phyloP scores from a whole-genome alignment of 2,888 invertebrate genomes.

The Lasioglossum vierecki region DNA sequence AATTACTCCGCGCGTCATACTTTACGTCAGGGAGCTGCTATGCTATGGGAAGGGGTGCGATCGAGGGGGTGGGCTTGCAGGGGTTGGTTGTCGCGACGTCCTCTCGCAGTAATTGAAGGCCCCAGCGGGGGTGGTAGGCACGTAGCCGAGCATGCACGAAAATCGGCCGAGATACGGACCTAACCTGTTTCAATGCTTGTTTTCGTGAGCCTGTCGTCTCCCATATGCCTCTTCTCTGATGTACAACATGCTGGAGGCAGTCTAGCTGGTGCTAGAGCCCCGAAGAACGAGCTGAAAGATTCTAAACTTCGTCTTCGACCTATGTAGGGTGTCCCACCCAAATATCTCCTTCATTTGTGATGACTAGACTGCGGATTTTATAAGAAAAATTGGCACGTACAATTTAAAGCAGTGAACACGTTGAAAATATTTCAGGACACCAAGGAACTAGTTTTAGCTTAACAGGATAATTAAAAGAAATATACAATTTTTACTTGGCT shows the following conservation, averaged over 20 bases:
- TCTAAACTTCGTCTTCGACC: not conserved
- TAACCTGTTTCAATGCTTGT: slow-evolving; percentile 17
- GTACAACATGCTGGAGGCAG: not conserved
- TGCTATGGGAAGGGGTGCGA: slow-evolving; percentile 19
- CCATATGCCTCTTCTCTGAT: not conserved
- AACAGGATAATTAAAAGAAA: too few relatives aligned
- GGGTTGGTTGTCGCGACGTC: slow-evolving; percentile 39
- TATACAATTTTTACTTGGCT: too few relatives aligned
- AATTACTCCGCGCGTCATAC: slow-evolving; percentile 80
- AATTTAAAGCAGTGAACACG: too few relatives aligned
- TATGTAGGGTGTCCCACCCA: too few relatives aligned
- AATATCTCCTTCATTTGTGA: too few relatives aligned
- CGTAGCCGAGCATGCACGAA: slow-evolving; percentile 14
- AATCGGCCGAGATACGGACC: slow-evolving; percentile 34
- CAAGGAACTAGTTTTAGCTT: too few relatives aligned
- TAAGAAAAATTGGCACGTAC: too few relatives aligned
- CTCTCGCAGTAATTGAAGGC: slow-evolving; percentile 61
- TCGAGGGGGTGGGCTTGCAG: slow-evolving; percentile 5
- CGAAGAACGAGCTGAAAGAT: not conserved
- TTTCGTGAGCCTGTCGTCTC: not conserved
- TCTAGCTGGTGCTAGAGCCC: not conserved
- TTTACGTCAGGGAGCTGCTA: slow-evolving; percentile 69
- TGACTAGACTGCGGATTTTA: too few relatives aligned
- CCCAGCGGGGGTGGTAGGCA: slow-evolving; percentile 29
- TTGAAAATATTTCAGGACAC: too few relatives aligned